Evolutionary conservation across 2,113 vertebrate genomes (phyloP).

Genomic region (Xerus inauris): DNA sequence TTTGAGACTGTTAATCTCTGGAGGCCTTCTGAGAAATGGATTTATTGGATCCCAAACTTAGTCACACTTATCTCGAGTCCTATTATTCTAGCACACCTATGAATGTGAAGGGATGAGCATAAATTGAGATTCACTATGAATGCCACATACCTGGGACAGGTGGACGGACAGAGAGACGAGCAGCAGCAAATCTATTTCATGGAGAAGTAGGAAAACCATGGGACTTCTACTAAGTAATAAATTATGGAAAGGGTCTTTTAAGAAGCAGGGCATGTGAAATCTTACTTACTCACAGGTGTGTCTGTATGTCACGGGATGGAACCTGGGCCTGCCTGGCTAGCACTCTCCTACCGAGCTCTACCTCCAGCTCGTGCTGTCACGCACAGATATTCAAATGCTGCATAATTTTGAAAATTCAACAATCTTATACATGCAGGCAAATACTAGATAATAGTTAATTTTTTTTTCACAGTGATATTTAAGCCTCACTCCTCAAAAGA

Average conservation of each 20-base stretch:
- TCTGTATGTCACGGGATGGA: not conserved
- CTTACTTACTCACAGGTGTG: not conserved
- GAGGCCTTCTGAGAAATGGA: not conserved
- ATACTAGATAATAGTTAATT: not conserved
- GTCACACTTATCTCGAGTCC: not conserved
- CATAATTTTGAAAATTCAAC: constrained; percentile 27
- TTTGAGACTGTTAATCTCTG: constrained; percentile 14
- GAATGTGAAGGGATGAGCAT: not conserved
- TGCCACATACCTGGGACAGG: not conserved
- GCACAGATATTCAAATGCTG: not conserved
- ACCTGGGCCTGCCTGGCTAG: not conserved
- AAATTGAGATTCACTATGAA: not conserved
- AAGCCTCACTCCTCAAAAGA: not conserved
- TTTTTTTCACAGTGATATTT: not conserved
- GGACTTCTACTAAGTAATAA: not conserved
- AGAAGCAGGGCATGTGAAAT: not conserved
- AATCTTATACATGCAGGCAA: not conserved
- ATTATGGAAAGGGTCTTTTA: not conserved
- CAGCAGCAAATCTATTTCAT: not conserved
- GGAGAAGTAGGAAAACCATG: not conserved
- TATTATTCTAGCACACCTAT: not conserved
- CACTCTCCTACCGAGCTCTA: too few relatives aligned
- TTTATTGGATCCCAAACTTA: not conserved
- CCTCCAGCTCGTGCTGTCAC: not conserved
- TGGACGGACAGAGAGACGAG: not conserved